Evolutionary conservation across 2,113 vertebrate genomes (phyloP).

Genomic region (Aptenodytes patagonicus): DNA sequence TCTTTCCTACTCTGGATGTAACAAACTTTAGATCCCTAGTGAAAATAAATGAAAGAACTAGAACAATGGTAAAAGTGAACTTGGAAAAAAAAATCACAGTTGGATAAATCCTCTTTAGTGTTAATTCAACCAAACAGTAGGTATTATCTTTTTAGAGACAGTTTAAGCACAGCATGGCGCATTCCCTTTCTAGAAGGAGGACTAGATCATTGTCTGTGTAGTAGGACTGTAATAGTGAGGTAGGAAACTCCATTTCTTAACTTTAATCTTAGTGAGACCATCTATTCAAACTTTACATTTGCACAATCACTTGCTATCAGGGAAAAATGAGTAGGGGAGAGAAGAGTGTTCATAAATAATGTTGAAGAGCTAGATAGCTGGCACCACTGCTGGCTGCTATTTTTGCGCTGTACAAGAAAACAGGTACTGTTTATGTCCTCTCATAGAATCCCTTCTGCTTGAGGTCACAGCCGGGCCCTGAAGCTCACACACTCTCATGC

Average conservation of each 20-base stretch:
- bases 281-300: neutral
- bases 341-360: neutral
- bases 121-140: neutral
- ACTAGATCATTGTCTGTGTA: neutral
- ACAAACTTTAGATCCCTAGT: neutral
- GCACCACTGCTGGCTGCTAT: neutral
- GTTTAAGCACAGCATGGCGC: neutral
- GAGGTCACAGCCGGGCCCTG: neutral
- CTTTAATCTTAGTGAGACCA: neutral
- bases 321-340: neutral
- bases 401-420: neutral
- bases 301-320: neutral
- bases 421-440: neutral
- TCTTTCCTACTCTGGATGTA: neutral
- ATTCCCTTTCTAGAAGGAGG: neutral
- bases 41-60: neutral
- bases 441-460: neutral
- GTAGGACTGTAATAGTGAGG: neutral
- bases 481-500: neutral
- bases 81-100: neutral
- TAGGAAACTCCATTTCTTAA: neutral
- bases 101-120: neutral
- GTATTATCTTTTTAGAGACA: neutral
- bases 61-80: neutral
- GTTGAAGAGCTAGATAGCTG: neutral